These are phyloP conservation scores for Empis stercorea DNA, from an alignment of 2,888 invertebrate genomes.

Conservation along the genomic window DNA sequence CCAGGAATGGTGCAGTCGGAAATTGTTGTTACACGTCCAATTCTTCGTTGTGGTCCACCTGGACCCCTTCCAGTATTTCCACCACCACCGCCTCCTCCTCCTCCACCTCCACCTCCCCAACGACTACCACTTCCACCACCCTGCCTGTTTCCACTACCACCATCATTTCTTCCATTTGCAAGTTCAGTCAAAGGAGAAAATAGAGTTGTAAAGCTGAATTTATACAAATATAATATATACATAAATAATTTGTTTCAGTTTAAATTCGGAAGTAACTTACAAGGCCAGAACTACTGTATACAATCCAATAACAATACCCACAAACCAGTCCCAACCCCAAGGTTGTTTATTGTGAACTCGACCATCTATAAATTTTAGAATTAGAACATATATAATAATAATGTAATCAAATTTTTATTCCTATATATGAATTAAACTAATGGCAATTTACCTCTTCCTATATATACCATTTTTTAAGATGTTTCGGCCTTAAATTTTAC, in stretches of 20 bases:
- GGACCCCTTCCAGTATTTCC: conserved; percentile 10
- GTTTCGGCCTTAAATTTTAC: not conserved
- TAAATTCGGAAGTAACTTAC: conserved; percentile 8
- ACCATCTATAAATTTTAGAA: conserved; percentile 13
- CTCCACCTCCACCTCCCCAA: not conserved
- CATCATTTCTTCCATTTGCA: conserved; percentile 2
- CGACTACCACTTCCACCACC: conserved; percentile 7
- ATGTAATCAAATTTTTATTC: not conserved
- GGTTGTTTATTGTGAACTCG: conserved; percentile 13
- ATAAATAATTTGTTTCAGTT: too few species aligned
- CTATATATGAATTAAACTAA: not conserved
- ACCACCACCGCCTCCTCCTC: conserved; percentile 7
- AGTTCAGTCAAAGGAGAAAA: conserved; percentile 12
- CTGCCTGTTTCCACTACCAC: conserved; percentile 4
- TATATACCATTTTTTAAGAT: conserved; percentile 13
- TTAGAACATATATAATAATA: too few species aligned
- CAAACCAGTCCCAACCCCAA: conserved; percentile 12
- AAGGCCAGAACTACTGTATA: conserved; percentile 12
- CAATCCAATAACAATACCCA: conserved; percentile 11
- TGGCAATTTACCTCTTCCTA: conserved; percentile 9
- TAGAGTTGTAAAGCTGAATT: conserved; percentile 12
- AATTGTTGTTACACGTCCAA: conserved; percentile 15
- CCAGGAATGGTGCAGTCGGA: conserved; percentile 15
- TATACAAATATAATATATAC: too few species aligned
- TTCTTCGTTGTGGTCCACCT: conserved; percentile 12